phyloP scores from a whole-genome alignment of 2,797 vertebrate genomes.

The Fratercula arctica region DNA sequence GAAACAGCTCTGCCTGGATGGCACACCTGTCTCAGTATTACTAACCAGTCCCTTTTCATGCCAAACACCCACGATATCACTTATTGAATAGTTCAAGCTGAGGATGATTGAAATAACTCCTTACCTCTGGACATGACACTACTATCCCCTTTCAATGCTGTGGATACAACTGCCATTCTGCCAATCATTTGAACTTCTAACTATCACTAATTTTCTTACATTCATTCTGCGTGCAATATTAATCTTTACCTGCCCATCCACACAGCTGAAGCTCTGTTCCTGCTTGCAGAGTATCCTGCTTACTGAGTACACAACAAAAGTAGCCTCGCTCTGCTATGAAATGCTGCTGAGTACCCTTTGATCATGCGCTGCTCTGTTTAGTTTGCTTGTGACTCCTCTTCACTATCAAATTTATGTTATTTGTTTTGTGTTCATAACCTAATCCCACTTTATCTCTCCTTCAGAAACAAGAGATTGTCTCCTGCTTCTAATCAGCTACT shows the following conservation, averaged over 20 bases:
- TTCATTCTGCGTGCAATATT: neutral
- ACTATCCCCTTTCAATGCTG: neutral
- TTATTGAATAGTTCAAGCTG: neutral
- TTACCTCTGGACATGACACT: neutral
- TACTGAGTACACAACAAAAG: neutral
- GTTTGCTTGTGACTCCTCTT: neutral
- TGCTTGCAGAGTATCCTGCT: neutral
- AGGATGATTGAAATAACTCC: neutral
- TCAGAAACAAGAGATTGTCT: slow-evolving; percentile 40
- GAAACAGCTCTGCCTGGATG: neutral
- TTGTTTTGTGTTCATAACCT: slow-evolving; percentile 28
- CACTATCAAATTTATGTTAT: slow-evolving; percentile 1
- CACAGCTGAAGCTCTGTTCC: neutral
- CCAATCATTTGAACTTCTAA: neutral
- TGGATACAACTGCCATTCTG: neutral
- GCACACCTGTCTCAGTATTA: neutral
- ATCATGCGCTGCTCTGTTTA: neutral
- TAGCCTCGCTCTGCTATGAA: neutral
- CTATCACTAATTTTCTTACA: neutral
- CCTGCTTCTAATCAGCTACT: slow-evolving; percentile 22
- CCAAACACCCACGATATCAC: neutral
- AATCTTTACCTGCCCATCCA: neutral
- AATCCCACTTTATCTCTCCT: slow-evolving; percentile 45
- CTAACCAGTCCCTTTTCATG: neutral
- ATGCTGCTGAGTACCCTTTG: neutral